Percentiles rank a stretch among this genome's conserved stretches.
Conservation (phyloP, 2,113 vertebrate species). For the Corydoras maculifer region DNA sequence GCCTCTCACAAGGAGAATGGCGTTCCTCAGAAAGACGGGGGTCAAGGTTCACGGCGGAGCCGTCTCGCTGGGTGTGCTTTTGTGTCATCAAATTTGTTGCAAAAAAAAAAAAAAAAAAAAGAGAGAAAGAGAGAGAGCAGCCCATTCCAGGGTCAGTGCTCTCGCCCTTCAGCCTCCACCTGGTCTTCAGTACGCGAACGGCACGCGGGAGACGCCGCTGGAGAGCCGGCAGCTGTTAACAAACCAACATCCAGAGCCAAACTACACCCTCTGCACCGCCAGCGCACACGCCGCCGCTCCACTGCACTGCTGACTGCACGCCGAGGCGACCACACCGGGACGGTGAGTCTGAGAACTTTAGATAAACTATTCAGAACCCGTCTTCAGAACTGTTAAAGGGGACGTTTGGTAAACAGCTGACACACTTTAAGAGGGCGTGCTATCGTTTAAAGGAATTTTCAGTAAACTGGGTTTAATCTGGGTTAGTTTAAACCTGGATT, state of each 20-base stretch:
- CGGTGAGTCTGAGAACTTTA: conserved; percentile 3
- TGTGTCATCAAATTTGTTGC: conserved; percentile 68
- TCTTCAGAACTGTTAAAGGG: too few species aligned
- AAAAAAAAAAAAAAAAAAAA: conserved; percentile 54
- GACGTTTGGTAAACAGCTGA: too few species aligned
- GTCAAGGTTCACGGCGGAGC: conserved; percentile 61
- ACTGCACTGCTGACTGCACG: conserved; percentile 18
- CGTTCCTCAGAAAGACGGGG: conserved; percentile 56
- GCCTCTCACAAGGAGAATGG: conserved; percentile 62
- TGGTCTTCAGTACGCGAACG: conserved; percentile 1
- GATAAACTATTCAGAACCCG: too few species aligned
- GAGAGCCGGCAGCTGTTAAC: conserved; percentile 19
- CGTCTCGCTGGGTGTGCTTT: conserved; percentile 51
- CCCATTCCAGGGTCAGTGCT: too few species aligned
- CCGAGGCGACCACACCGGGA: conserved; percentile 19
- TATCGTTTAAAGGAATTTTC: too few species aligned
- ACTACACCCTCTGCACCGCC: conserved; percentile 4
- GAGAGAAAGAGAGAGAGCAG: too few species aligned
- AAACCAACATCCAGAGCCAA: not conserved
- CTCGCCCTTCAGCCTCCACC: not conserved
- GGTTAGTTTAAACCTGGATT: too few species aligned
- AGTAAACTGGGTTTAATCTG: too few species aligned
- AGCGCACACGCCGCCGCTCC: not conserved
- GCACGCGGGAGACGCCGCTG: conserved; percentile 13
- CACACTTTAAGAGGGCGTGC: too few species aligned